Base-by-base conservation (phyloP, 2,113 vertebrate species). In the Corythoichthys haematopterus region DNA sequence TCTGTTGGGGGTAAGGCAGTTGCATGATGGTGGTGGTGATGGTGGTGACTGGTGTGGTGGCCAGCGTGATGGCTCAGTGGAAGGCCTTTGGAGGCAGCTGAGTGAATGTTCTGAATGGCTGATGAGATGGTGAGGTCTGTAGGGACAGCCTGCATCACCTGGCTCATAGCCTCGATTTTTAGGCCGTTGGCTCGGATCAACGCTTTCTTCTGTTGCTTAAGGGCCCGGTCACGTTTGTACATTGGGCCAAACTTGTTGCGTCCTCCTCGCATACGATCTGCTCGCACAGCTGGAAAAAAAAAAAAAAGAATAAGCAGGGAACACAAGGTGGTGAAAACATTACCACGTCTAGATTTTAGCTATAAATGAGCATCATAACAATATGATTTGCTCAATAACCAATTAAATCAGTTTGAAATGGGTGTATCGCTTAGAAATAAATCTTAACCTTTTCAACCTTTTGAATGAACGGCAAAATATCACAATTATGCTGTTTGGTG, bases 201-300 rank as follows among this genome's bases (percentile, higher is more conserved):
- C 2, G 97, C 97, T 86, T 98, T 98, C 81, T 98, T 99, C 86
- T 99, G 97, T 77, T 99, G 97, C 84, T 99, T 99, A 65, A 98
- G 64, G 43, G 97, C 97, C 63, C 97, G 91, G 91, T 99, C 97
- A 70, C 97, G 92, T 91, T 99, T 99, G 92, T 99, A 99, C 97
- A 99, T 99, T 15, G 97, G 97, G 84, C 97, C 97, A 48, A 99
- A 99, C 82, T 99, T 99, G 90, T 98, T 99, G 72, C 97, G 93
- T 62, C 97, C 97, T 0, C 97, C 97, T 0, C 97, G 94, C 97
- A 99, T 99, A 68, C 97, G 93, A 82, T 99, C 97, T 0, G 97
- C 97, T 71, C 97, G 91, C 68, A 99, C 97, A 51, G 97, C 97
- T 99, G 89, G 65, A 8, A 55, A 67, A 58, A 28, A 28, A 28